Evolutionary conservation across 2,888 invertebrate species (phyloP).

Genomic region (Sminthurinus aureus): DNA sequence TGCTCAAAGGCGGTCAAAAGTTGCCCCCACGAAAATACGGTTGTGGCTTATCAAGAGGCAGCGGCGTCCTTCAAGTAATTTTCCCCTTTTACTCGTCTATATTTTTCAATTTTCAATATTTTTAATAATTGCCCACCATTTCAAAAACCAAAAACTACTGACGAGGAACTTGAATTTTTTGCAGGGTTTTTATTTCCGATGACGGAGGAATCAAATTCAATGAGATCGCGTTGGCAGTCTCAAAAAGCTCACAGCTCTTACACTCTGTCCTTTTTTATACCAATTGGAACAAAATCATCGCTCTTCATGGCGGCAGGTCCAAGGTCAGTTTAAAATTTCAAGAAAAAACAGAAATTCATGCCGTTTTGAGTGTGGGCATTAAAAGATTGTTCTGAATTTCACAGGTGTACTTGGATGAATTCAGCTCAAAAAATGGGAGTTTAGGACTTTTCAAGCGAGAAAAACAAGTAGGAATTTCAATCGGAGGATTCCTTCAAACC

Average conservation of each 20-base stretch:
- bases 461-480: neutral
- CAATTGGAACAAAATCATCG: constrained; percentile 18
- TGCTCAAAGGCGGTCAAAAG: constrained; percentile 41
- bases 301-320: constrained; percentile 32
- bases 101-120: no score
- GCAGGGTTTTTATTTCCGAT: constrained; percentile 46
- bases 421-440: constrained; percentile 20
- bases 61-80: constrained; percentile 41
- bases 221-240: neutral
- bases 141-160: no score
- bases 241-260: constrained; percentile 5
- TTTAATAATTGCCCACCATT: no score
- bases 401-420: constrained; percentile 6
- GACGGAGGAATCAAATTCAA: constrained; percentile 44
- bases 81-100: neutral
- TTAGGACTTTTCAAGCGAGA: neutral
- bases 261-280: constrained; percentile 40
- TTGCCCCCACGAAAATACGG: constrained; percentile 50
- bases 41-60: constrained; percentile 47
- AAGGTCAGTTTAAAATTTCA: neutral
- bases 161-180: neutral
- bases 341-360: neutral
- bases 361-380: neutral
- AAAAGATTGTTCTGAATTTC: neutral
- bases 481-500: constrained; percentile 39